Conservation (phyloP, 2,113 vertebrate species). For the Tiliqua scincoides region DNA sequence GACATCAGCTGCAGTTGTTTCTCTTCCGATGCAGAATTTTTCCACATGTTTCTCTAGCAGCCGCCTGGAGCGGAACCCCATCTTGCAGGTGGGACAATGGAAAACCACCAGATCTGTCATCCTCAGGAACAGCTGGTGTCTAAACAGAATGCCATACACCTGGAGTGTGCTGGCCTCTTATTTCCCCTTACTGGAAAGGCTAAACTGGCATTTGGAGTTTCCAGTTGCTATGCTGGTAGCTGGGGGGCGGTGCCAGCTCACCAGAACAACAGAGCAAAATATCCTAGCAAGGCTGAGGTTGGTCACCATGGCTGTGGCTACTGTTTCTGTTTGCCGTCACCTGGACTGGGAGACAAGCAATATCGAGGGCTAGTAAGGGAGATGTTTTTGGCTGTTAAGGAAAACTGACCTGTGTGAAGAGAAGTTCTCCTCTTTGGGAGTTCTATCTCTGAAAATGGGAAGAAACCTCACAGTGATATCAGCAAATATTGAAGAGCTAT, state of each 20-base stretch:
- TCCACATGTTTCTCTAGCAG: constrained; percentile 24
- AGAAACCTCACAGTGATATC: neutral
- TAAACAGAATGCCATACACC: neutral
- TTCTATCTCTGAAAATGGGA: neutral
- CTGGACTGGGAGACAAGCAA: neutral
- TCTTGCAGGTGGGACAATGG: constrained; percentile 11
- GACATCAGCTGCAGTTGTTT: neutral
- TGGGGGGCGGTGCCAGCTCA: constrained; percentile 2
- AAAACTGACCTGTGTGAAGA: neutral
- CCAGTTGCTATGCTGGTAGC: constrained; percentile 20
- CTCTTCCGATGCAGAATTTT: constrained; percentile 30
- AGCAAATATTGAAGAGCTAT: neutral
- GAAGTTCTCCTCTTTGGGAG: neutral
- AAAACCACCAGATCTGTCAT: constrained; percentile 5
- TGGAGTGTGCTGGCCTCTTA: neutral
- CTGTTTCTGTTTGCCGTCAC: constrained; percentile 17
- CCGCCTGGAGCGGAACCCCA: constrained; percentile 9
- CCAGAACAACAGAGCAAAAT: neutral
- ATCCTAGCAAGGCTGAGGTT: neutral
- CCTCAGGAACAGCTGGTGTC: neutral
- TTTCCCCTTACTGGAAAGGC: neutral
- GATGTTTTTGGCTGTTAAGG: neutral
- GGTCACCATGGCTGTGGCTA: constrained; percentile 12
- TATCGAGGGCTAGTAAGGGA: neutral
- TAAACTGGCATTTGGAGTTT: neutral